Conservation (phyloP, 1,140 invertebrate species). For the Doryteuthis pealeii region DNA sequence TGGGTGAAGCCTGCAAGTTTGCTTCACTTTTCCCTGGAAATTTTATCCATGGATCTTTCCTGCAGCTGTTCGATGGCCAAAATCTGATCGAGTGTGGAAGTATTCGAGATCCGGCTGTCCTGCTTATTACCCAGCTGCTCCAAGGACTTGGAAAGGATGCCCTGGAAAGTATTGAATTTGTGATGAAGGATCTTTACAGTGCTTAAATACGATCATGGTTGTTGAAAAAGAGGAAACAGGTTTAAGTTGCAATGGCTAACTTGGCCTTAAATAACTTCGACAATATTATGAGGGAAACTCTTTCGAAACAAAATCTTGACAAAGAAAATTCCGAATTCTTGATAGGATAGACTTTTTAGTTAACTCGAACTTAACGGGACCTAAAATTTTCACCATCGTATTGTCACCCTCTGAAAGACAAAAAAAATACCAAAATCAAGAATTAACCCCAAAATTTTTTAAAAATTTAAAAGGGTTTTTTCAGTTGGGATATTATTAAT, state of each 20-base stretch:
- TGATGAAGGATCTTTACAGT: constrained; percentile 72
- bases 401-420: too few relatives aligned
- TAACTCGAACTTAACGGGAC: too few relatives aligned
- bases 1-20: constrained; percentile 79
- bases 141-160: constrained; percentile 73
- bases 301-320: constrained; percentile 66
- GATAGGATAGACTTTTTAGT: too few relatives aligned
- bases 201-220: constrained; percentile 69
- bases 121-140: constrained; percentile 73
- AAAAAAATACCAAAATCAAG: too few relatives aligned
- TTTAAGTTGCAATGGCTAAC: constrained; percentile 73
- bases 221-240: constrained; percentile 70
- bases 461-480: too few relatives aligned
- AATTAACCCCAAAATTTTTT: too few relatives aligned
- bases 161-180: constrained; percentile 68
- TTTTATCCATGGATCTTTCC: constrained; percentile 71
- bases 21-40: constrained; percentile 73
- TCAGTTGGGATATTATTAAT: too few relatives aligned
- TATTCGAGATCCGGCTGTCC: constrained; percentile 76
- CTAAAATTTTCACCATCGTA: too few relatives aligned
- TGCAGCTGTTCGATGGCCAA: constrained; percentile 71
- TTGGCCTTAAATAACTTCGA: constrained; percentile 77
- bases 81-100: constrained; percentile 71
- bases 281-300: constrained; percentile 68
- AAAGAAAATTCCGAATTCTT: constrained; percentile 67